These are phyloP conservation scores for Nylanderia fulva DNA, from an alignment of 1,140 invertebrate genomes.

Conservation along the genomic window DNA sequence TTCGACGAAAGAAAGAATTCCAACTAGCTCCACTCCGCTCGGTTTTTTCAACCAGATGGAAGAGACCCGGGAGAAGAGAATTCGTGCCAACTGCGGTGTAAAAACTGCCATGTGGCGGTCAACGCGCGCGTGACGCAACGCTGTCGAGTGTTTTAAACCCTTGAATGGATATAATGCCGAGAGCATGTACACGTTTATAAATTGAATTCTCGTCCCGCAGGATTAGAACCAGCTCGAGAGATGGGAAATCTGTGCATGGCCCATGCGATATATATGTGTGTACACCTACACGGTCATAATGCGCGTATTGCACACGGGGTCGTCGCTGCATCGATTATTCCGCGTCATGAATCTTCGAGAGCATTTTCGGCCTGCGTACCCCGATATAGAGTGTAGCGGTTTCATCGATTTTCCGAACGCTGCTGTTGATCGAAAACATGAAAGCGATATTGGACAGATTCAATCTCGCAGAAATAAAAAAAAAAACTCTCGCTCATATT, in stretches of 20 bases:
- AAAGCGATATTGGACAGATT: neutral
- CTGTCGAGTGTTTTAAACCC: slow-evolving; percentile 79
- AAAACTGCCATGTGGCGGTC: slow-evolving; percentile 74
- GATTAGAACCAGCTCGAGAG: slow-evolving; percentile 68
- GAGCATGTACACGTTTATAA: slow-evolving; percentile 79
- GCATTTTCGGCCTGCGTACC: slow-evolving; percentile 31
- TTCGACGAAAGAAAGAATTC: neutral
- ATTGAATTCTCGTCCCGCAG: slow-evolving; percentile 78
- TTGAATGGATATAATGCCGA: slow-evolving; percentile 76
- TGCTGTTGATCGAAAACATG: neutral
- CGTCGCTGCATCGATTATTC: slow-evolving; percentile 73
- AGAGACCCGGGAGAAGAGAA: slow-evolving; percentile 14
- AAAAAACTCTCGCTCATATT: neutral
- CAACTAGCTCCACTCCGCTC: neutral
- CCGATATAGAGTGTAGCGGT: neutral
- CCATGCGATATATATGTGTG: slow-evolving; percentile 45
- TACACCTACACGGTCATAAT: slow-evolving; percentile 60
- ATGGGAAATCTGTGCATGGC: slow-evolving; percentile 77
- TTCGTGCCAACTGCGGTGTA: slow-evolving; percentile 77
- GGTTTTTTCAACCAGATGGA: slow-evolving; percentile 31
- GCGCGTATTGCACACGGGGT: slow-evolving; percentile 67
- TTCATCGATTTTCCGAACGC: slow-evolving; percentile 58
- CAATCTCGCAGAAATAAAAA: neutral
- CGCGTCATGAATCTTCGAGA: slow-evolving; percentile 74
- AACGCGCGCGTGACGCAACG: slow-evolving; percentile 59